Evolutionary conservation across 2,888 invertebrate species (phyloP).

Genomic region (Galeopsomyia nigrocyanea): DNA sequence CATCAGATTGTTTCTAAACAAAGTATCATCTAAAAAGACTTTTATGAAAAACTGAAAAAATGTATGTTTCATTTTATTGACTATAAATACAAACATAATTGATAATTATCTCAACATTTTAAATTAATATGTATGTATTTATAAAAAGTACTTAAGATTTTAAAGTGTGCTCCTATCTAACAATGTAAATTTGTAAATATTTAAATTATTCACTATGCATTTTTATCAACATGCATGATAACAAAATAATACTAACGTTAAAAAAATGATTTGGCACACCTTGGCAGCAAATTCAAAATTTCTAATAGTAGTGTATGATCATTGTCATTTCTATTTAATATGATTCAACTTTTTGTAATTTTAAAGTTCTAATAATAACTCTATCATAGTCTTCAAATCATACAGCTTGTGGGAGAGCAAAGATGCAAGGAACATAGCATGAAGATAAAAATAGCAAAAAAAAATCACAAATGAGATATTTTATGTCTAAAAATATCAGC

Average conservation of each 20-base stretch:
- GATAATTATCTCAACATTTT: not conserved
- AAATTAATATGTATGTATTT: not conserved
- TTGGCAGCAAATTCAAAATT: slow-evolving; percentile 20
- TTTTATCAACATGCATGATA: not conserved
- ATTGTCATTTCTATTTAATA: not conserved
- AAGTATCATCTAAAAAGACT: slow-evolving; percentile 1
- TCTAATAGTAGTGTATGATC: slow-evolving; percentile 38
- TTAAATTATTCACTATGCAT: slow-evolving; percentile 15
- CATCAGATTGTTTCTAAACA: slow-evolving; percentile 27
- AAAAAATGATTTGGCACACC: slow-evolving; percentile 26
- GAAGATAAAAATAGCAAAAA: slow-evolving; percentile 34
- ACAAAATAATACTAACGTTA: slow-evolving; percentile 8
- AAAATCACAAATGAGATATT: slow-evolving; percentile 48
- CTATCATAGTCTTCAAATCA: too few relatives aligned
- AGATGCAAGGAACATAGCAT: slow-evolving; percentile 33
- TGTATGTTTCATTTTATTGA: not conserved
- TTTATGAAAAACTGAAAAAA: slow-evolving; percentile 5
- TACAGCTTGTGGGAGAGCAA: not conserved
- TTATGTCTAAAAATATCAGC: slow-evolving; percentile 49
- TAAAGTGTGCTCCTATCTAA: not conserved
- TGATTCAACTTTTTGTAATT: too few relatives aligned
- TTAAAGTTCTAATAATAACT: too few relatives aligned
- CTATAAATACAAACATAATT: not conserved
- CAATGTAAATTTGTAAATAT: not conserved
- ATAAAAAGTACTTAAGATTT: not conserved